phyloP scores from a whole-genome alignment of 2,797 vertebrate genomes.

The Sylvia borin region DNA sequence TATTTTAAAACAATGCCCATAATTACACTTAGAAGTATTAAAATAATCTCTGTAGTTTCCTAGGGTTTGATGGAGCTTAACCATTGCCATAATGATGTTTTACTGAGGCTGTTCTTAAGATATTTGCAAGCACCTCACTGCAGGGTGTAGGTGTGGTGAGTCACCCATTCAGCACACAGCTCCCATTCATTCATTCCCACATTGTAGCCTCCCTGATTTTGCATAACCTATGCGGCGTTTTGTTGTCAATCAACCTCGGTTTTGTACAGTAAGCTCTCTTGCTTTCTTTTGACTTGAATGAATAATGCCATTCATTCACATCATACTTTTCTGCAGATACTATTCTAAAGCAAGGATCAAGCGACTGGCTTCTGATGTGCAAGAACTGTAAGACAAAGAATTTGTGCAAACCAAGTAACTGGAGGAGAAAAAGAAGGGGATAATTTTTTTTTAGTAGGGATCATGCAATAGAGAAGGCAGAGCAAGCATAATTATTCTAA shows the following conservation, averaged over 20 bases:
- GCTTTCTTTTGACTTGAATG: slow-evolving; percentile 12
- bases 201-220: not conserved
- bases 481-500: not conserved
- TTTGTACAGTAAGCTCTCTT: slow-evolving; percentile 20
- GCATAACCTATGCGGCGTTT: slow-evolving; percentile 3
- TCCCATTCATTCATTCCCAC: slow-evolving; percentile 30
- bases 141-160: slow-evolving; percentile 51
- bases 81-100: slow-evolving; percentile 12
- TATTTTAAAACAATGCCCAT: slow-evolving; percentile 50
- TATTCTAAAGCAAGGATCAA: not conserved
- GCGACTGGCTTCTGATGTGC: not conserved
- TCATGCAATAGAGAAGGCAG: not conserved
- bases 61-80: not conserved
- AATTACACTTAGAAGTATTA: slow-evolving; percentile 22
- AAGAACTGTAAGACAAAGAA: not conserved
- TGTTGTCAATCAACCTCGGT: not conserved
- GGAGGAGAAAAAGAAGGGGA: not conserved
- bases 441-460: not conserved
- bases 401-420: not conserved
- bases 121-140: not conserved
- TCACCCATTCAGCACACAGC: slow-evolving; percentile 33
- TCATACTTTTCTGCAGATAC: not conserved
- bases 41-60: not conserved
- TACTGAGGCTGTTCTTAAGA: not conserved
- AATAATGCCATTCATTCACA: slow-evolving; percentile 40